Conservation (phyloP, 2,797 vertebrate genomes). For the Glossophaga mutica region DNA sequence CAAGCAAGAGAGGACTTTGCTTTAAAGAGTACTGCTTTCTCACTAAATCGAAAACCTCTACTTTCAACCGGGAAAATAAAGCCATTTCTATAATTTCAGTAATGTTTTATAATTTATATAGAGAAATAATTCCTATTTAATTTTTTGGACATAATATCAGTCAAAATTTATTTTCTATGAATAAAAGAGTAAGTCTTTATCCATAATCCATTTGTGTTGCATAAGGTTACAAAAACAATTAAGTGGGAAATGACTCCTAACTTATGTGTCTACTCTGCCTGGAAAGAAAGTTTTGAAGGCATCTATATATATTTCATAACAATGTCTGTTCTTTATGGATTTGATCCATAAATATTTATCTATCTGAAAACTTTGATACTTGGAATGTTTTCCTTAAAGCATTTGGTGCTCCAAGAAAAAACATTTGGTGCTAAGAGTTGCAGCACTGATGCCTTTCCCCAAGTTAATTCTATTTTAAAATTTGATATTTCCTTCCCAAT, state of each 20-base stretch:
- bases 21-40: slow-evolving; percentile 28
- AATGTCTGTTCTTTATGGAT: slow-evolving; percentile 81
- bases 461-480: slow-evolving; percentile 66
- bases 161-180: neutral
- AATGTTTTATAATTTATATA: neutral
- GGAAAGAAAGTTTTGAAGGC: slow-evolving; percentile 72
- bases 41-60: slow-evolving; percentile 4
- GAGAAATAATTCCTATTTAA: slow-evolving; percentile 14
- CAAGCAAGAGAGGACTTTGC: neutral
- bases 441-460: slow-evolving; percentile 64
- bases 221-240: slow-evolving; percentile 69
- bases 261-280: slow-evolving; percentile 66
- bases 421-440: slow-evolving; percentile 79
- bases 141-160: slow-evolving; percentile 50
- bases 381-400: slow-evolving; percentile 79
- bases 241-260: slow-evolving; percentile 77
- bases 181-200: neutral
- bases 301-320: slow-evolving; percentile 80
- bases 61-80: neutral
- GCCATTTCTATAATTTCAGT: neutral
- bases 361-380: slow-evolving; percentile 81
- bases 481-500: slow-evolving; percentile 56
- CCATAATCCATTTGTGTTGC: slow-evolving; percentile 55
- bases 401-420: slow-evolving; percentile 78
- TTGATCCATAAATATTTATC: slow-evolving; percentile 81